Percentiles rank a stretch among this genome's conserved stretches.
These are phyloP conservation scores for Girardia tigrina DNA, from an alignment of 2,888 invertebrate species.

Conservation along the genomic window DNA sequence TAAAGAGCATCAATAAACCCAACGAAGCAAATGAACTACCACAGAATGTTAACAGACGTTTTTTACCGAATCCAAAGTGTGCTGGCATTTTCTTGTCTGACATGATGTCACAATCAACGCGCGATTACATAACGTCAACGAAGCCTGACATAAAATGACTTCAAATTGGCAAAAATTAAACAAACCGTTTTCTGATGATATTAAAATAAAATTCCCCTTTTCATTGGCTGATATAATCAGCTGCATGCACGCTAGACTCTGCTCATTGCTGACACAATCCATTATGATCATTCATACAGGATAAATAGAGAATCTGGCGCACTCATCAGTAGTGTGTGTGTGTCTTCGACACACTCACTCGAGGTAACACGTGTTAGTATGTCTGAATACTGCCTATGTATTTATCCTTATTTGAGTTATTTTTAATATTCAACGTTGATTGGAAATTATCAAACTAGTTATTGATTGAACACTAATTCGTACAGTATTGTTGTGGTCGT, in stretches of 20 bases:
- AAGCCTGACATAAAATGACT: neutral
- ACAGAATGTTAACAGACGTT: conserved; percentile 2
- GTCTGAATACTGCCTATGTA: too few relatives aligned
- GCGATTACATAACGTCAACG: neutral
- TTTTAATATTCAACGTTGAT: too few relatives aligned
- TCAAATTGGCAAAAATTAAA: neutral
- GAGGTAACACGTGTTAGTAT: too few relatives aligned
- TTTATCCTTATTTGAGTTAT: too few relatives aligned
- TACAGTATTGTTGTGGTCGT: too few relatives aligned
- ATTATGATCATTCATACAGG: neutral
- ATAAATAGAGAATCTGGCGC: neutral
- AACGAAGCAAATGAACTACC: neutral
- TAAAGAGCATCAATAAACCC: neutral
- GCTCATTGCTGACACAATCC: neutral
- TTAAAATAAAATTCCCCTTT: neutral
- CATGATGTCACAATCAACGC: neutral
- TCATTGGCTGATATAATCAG: neutral
- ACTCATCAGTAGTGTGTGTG: too few relatives aligned
- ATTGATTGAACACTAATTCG: too few relatives aligned
- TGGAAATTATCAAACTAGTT: too few relatives aligned
- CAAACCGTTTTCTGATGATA: neutral
- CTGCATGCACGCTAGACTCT: neutral
- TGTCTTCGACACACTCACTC: too few relatives aligned
- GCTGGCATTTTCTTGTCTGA: neutral
- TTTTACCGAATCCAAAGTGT: neutral